These are phyloP conservation scores for Callyntrura guangdongensis DNA, from an alignment of 2,888 invertebrate species.

Conservation along the genomic window DNA sequence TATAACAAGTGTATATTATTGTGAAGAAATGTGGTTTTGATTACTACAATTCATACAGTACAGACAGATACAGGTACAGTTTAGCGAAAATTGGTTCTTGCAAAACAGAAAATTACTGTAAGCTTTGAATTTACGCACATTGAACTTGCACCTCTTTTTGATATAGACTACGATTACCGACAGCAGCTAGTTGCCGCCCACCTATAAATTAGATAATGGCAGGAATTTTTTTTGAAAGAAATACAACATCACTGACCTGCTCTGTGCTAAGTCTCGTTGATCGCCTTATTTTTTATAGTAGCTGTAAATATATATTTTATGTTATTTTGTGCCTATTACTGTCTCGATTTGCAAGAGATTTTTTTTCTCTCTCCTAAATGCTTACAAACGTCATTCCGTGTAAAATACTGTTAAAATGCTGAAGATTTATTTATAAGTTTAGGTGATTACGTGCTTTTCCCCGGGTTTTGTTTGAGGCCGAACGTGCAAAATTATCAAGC, in stretches of 20 bases:
- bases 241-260: conserved; percentile 72
- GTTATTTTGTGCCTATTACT: neutral
- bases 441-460: too few species aligned
- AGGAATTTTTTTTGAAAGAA: conserved; percentile 60
- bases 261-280: conserved; percentile 52
- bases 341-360: too few species aligned
- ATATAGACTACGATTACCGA: conserved; percentile 63
- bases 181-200: conserved; percentile 63
- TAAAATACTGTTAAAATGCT: too few species aligned
- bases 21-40: too few species aligned
- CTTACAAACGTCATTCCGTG: too few species aligned
- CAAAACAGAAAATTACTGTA: conserved; percentile 54
- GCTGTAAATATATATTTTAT: neutral
- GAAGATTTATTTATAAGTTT: too few species aligned
- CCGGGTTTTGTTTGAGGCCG: too few species aligned
- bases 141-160: conserved; percentile 73
- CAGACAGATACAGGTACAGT: neutral
- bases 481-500: too few species aligned
- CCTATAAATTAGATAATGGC: conserved; percentile 73
- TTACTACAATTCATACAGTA: neutral
- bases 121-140: conserved; percentile 65
- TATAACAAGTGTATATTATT: neutral
- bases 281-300: conserved; percentile 35
- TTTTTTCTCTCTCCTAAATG: too few species aligned
- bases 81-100: conserved; percentile 48